Base-by-base conservation (phyloP, 1,140 invertebrate species). In the Euschistus heros region DNA sequence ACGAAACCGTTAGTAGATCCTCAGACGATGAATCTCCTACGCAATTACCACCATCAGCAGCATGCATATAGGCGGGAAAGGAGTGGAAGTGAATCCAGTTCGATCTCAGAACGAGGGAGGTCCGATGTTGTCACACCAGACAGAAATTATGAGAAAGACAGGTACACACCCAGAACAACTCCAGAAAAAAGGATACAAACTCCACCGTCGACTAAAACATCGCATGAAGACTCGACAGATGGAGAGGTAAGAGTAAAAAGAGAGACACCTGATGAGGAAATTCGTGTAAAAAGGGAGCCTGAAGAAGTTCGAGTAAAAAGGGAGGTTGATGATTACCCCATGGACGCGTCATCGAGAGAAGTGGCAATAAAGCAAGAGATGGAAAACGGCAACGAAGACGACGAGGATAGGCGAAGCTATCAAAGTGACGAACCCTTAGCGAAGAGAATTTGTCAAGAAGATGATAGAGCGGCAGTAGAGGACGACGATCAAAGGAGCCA, bases 1-100 rank as follows among this genome's bases (percentile, higher is more conserved):
- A 93, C 90, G 0, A 94, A 93, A 74, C 91, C 91, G 0, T 72
- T 93, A 52, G 89, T 93, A 61, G 91, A 93, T 74, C 82, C 86
- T 4, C 88, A 91, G 74, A 89, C 88, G 0, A 89, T 91, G 87
- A 89, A 86, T 74, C 79, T 90, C 66, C 75, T 91, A 30, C 79
- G 88, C 69, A 86, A 80, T 64, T 91, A 90, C 73, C 86, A 88
- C 64, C 80, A 79, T 66, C 83, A 79, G 65, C 79, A 80, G 67
- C 78, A 71, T 70, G 76, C 69, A 66, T 85, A 79, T 55, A 81
- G 86, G 33, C 77, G 88, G 15, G 88, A 91, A 71, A 79, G 89
- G 67, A 91, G 88, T 72, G 88, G 88, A 14, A 91, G 89, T 70
- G 89, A 91, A 71, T 90, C 88, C 0, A 91, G 88, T 74, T 91